Conservation (phyloP, 2,888 invertebrate species). For the Frankliniella fusca region DNA sequence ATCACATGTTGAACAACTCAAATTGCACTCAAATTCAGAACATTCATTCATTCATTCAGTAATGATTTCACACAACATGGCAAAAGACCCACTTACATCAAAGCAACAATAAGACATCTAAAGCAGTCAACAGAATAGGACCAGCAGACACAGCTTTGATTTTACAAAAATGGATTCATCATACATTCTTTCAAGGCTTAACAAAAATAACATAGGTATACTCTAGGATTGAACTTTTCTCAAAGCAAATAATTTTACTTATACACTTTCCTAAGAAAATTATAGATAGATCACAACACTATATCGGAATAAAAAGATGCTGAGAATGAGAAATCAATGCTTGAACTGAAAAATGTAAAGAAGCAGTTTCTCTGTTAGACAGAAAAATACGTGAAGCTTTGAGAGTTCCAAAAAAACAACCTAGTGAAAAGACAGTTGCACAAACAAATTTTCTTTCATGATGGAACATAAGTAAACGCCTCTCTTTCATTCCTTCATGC, state of each 20-base stretch:
- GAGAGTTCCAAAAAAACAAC: no score
- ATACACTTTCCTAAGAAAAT: not conserved
- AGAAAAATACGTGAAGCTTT: no score
- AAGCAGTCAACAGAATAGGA: not conserved
- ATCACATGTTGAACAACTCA: not conserved
- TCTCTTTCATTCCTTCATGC: not conserved
- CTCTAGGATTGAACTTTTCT: not conserved
- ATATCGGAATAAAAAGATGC: not conserved
- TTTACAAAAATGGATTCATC: not conserved
- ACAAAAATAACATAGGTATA: conserved; percentile 2
- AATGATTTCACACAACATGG: conserved; percentile 7
- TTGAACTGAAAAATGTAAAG: no score
- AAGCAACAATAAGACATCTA: not conserved
- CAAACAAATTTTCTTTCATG: no score
- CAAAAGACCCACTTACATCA: not conserved
- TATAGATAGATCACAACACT: not conserved
- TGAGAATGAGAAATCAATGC: not conserved
- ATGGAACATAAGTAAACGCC: not conserved
- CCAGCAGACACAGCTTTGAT: not conserved
- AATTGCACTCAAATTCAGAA: not conserved
- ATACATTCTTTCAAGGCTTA: conserved; percentile 10
- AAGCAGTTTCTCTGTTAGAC: no score
- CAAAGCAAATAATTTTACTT: not conserved
- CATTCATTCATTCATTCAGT: conserved; percentile 25
- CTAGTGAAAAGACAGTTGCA: no score